Percentiles rank a stretch among this genome's conserved stretches.
phyloP scores from a whole-genome alignment of 1,140 invertebrate genomes.

The Onthophagus taurus region DNA sequence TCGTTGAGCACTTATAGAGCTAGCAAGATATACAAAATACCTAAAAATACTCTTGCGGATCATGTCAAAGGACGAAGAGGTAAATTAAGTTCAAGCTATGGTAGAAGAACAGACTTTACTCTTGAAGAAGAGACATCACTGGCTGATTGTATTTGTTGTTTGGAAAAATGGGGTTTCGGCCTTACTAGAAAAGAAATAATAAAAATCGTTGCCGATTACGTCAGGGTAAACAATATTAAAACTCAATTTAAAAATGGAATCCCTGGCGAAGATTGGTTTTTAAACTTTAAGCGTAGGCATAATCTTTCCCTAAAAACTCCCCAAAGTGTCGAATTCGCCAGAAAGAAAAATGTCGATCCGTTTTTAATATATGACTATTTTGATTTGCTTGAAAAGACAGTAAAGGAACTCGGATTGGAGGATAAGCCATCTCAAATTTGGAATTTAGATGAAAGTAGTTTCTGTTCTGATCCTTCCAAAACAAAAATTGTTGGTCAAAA shows the following conservation, averaged over 20 bases:
- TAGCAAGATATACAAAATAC: conserved; percentile 7
- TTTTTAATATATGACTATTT: conserved; percentile 27
- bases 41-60: conserved; percentile 1
- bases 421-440: conserved; percentile 6
- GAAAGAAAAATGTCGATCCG: conserved; percentile 17
- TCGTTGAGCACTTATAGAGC: conserved; percentile 3
- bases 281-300: conserved; percentile 4
- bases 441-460: conserved; percentile 28
- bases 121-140: not conserved
- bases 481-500: conserved; percentile 30
- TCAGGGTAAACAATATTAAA: not conserved
- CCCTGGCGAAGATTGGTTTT: conserved; percentile 5
- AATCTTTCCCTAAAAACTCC: not conserved
- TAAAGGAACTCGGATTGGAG: conserved; percentile 18
- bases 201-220: not conserved
- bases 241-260: conserved; percentile 10
- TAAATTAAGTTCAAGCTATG: conserved; percentile 4
- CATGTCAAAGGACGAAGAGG: conserved; percentile 1
- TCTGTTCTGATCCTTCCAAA: conserved; percentile 27
- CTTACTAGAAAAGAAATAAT: too few species aligned
- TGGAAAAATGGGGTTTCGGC: too few species aligned
- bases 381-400: conserved; percentile 20
- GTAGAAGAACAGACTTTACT: conserved; percentile 2
- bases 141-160: not conserved
- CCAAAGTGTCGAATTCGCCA: conserved; percentile 2